A percentile compares a stretch with the other conserved stretches of the same genome.
Conservation (phyloP, 2,888 invertebrate genomes). For the Philonicus albiceps region DNA sequence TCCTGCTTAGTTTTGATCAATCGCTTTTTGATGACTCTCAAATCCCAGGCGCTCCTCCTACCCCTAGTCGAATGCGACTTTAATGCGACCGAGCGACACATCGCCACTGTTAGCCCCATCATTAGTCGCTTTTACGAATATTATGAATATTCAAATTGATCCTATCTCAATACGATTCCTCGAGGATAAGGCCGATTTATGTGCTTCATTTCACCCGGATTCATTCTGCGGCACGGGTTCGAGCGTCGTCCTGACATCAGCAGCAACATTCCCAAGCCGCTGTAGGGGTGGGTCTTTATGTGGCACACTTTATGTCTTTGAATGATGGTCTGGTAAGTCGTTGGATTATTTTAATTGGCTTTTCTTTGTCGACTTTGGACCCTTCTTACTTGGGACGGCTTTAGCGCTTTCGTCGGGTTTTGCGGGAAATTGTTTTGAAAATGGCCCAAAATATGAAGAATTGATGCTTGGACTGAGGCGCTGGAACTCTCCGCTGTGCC, state of each 20-base stretch:
- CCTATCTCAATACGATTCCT: neutral
- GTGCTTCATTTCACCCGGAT: neutral
- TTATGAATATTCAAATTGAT: neutral
- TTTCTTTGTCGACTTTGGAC: neutral
- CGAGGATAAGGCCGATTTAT: neutral
- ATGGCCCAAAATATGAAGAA: neutral
- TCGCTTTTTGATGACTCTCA: conserved; percentile 3
- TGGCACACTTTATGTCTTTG: neutral
- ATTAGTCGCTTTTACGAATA: neutral
- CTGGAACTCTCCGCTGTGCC: neutral
- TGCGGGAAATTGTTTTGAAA: neutral
- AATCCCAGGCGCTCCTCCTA: neutral
- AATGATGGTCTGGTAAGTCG: neutral
- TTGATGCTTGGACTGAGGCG: neutral
- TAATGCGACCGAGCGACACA: neutral
- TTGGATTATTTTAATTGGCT: neutral
- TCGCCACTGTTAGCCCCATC: neutral
- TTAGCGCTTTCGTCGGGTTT: neutral
- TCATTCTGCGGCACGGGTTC: neutral
- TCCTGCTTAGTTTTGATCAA: neutral
- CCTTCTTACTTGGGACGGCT: neutral
- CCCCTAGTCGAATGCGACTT: neutral
- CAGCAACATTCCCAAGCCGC: neutral
- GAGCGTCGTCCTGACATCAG: neutral
- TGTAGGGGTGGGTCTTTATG: neutral